A percentile compares a stretch with the other conserved stretches of the same genome.
phyloP scores from a whole-genome alignment of 2,797 vertebrate species.

The Pipistrellus kuhlii region DNA sequence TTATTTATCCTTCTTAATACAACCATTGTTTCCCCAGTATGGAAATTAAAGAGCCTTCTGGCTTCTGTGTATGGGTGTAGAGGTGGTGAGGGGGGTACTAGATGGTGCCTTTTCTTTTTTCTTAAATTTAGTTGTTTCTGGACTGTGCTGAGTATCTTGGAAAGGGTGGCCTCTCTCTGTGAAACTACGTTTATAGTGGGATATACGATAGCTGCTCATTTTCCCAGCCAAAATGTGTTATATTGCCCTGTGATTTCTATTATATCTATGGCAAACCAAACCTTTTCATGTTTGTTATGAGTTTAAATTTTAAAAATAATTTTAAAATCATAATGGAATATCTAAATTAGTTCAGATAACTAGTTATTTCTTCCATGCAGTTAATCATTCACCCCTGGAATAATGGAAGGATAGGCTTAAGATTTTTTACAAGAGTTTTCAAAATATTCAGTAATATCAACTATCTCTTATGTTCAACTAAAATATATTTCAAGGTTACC shows the following conservation, averaged over 20 bases:
- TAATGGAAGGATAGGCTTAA: conserved; percentile 18
- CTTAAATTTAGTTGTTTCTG: conserved; percentile 29
- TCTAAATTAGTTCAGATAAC: conserved; percentile 48
- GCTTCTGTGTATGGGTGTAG: not conserved
- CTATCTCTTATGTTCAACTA: conserved; percentile 40
- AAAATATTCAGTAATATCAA: conserved; percentile 40
- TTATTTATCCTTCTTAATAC: conserved; percentile 32
- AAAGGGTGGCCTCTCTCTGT: not conserved
- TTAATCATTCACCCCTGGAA: conserved; percentile 43
- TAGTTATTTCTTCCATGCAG: conserved; percentile 43
- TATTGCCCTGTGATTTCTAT: not conserved
- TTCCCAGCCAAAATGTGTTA: not conserved
- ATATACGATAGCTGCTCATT: not conserved
- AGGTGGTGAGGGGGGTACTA: not conserved
- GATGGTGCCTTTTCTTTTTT: conserved; percentile 20
- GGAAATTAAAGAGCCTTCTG: conserved; percentile 17
- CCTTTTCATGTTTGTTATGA: conserved; percentile 2
- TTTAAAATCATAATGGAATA: conserved; percentile 24
- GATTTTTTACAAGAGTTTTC: conserved; percentile 39
- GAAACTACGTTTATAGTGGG: not conserved
- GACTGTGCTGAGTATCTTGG: not conserved
- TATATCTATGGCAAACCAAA: not conserved
- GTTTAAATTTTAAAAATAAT: conserved; percentile 9
- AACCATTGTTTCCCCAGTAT: not conserved
- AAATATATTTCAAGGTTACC: conserved; percentile 47